Evolutionary conservation across 2,888 invertebrate genomes (phyloP).

Genomic region (Drosophila subsilvestris): DNA sequence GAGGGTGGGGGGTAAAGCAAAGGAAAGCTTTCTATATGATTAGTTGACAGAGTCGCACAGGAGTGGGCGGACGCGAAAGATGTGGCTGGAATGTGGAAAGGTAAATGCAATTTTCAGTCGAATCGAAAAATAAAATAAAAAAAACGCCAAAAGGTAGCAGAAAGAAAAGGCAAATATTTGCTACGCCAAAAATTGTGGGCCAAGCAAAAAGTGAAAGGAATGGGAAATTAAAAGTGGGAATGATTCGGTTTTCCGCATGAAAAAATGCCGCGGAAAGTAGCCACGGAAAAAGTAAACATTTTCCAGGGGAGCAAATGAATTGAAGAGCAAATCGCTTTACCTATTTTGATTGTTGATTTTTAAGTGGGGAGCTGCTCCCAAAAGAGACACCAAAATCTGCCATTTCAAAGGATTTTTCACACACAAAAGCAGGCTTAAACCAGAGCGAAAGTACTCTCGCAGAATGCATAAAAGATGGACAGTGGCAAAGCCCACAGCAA

Average conservation of each 20-base stretch:
- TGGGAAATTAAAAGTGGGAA: slow-evolving; percentile 10
- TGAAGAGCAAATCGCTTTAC: too few relatives aligned
- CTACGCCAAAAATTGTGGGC: neutral
- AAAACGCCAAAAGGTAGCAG: slow-evolving; percentile 26
- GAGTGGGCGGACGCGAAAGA: neutral
- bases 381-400: too few relatives aligned
- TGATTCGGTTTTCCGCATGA: too few relatives aligned
- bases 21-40: slow-evolving; percentile 70
- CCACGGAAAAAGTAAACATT: too few relatives aligned
- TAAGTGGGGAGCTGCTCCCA: too few relatives aligned
- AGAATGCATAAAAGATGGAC: neutral
- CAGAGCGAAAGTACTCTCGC: neutral
- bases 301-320: too few relatives aligned
- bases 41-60: slow-evolving; percentile 64
- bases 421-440: neutral
- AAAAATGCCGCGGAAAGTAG: too few relatives aligned
- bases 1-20: neutral
- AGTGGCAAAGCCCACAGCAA: neutral
- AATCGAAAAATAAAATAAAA: slow-evolving; percentile 3
- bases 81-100: neutral
- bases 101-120: slow-evolving; percentile 28
- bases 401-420: neutral
- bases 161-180: slow-evolving; percentile 35
- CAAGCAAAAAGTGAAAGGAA: slow-evolving; percentile 1
- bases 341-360: too few relatives aligned